phyloP scores from a whole-genome alignment of 2,888 invertebrate species.

The Rhagium mordax region DNA sequence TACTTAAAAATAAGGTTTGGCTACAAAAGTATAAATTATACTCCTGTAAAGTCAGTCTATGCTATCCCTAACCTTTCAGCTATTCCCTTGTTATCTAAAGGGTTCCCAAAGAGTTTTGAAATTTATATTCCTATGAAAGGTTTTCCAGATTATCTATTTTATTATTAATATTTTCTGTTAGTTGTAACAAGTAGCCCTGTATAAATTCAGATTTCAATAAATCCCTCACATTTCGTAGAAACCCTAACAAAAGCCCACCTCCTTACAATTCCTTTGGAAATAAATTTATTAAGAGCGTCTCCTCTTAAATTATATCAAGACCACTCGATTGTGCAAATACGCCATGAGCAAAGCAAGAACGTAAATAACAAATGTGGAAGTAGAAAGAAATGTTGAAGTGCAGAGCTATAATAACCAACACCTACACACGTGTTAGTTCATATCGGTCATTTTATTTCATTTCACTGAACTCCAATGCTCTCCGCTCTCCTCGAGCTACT shows the following conservation, averaged over 20 bases:
- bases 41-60: too few relatives aligned
- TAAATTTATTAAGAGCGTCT: conserved; percentile 32
- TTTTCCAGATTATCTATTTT: too few relatives aligned
- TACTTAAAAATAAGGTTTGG: too few relatives aligned
- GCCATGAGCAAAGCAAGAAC: conserved; percentile 36
- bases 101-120: too few relatives aligned
- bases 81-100: too few relatives aligned
- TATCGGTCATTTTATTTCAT: conserved; percentile 43
- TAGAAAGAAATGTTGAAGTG: conserved; percentile 42
- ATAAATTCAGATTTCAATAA: neutral
- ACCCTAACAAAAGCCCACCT: conserved; percentile 17
- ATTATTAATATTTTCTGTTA: too few relatives aligned
- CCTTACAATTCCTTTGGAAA: conserved; percentile 22
- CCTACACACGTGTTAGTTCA: conserved; percentile 40
- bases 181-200: too few relatives aligned
- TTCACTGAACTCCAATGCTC: conserved; percentile 45
- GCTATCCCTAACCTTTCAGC: too few relatives aligned
- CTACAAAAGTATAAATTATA: too few relatives aligned
- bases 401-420: conserved; percentile 41
- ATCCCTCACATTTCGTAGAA: conserved; percentile 8
- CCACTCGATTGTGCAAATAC: conserved; percentile 40
- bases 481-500: conserved; percentile 32
- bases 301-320: conserved; percentile 35
- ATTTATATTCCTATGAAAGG: too few relatives aligned
- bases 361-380: conserved; percentile 42